Evolutionary conservation across 1,140 invertebrate genomes (phyloP).

Genomic region (Drosophila lacteicornis): DNA sequence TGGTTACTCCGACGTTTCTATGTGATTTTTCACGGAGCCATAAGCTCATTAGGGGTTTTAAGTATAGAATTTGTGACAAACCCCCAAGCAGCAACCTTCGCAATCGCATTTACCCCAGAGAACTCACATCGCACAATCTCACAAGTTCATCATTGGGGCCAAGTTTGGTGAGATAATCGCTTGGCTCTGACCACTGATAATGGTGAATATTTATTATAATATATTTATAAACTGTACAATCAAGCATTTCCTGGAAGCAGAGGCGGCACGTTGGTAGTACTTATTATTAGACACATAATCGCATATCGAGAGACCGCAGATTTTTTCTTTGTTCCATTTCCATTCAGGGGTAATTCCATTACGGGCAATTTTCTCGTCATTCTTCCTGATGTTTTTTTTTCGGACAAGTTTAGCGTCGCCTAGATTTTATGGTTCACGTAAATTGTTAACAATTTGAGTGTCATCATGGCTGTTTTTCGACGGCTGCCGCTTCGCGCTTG

Average conservation of each 20-base stretch:
- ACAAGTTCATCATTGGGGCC: slow-evolving; percentile 22
- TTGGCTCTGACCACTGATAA: slow-evolving; percentile 5
- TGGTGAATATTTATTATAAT: neutral
- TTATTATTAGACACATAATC: slow-evolving; percentile 18
- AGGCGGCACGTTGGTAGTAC: neutral
- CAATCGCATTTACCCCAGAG: slow-evolving; percentile 7
- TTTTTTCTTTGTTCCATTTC: slow-evolving; percentile 31
- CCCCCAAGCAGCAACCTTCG: slow-evolving; percentile 6
- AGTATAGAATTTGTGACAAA: slow-evolving; percentile 13
- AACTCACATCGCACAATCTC: slow-evolving; percentile 4
- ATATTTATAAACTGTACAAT: slow-evolving; percentile 7
- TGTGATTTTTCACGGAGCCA: slow-evolving; percentile 14
- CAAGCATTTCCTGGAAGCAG: slow-evolving; percentile 16
- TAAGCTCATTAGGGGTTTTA: slow-evolving; percentile 31
- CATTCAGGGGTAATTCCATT: slow-evolving; percentile 35
- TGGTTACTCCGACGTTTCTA: slow-evolving; percentile 25
- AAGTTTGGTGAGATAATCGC: slow-evolving; percentile 13
- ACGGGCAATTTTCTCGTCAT: slow-evolving; percentile 26
- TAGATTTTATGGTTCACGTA: slow-evolving; percentile 66
- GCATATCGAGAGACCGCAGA: slow-evolving; percentile 1
- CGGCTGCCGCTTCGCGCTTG: slow-evolving; percentile 50
- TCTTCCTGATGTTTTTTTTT: slow-evolving; percentile 24
- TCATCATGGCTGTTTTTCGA: slow-evolving; percentile 54
- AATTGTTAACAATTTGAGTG: slow-evolving; percentile 65
- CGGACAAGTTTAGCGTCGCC: slow-evolving; percentile 41